Conservation (phyloP, 2,888 invertebrate species). For the Bombylius discolor region DNA sequence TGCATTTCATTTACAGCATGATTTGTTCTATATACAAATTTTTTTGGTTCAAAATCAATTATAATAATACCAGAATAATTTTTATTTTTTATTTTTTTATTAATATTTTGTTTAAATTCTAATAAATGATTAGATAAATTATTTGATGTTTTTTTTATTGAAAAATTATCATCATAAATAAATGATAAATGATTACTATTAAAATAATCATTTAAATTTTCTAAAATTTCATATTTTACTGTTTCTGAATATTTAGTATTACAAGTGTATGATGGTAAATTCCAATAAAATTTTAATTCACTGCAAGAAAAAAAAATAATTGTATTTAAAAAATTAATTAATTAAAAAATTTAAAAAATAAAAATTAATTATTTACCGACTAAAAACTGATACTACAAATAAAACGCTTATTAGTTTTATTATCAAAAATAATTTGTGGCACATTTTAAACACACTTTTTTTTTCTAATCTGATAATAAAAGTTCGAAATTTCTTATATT, state of each 20-base stretch:
- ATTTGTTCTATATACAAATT: slow-evolving; percentile 63
- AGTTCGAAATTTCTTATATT: too few relatives aligned
- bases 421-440: too few relatives aligned
- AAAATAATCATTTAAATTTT: slow-evolving; percentile 52
- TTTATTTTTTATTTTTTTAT: slow-evolving; percentile 46
- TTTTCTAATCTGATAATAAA: too few relatives aligned
- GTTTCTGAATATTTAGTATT: slow-evolving; percentile 41
- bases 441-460: too few relatives aligned
- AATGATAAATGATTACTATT: too few relatives aligned
- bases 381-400: not conserved
- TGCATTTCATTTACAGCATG: slow-evolving; percentile 39
- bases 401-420: too few relatives aligned
- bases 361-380: not conserved
- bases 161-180: slow-evolving; percentile 45
- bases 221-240: slow-evolving; percentile 47
- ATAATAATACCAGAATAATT: slow-evolving; percentile 54
- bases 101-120: slow-evolving; percentile 42
- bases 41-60: slow-evolving; percentile 76
- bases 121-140: slow-evolving; percentile 49
- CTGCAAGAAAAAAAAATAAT: slow-evolving; percentile 9
- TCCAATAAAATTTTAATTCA: slow-evolving; percentile 54
- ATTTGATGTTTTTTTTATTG: slow-evolving; percentile 41
- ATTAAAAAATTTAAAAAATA: too few relatives aligned
- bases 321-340: not conserved
- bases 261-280: slow-evolving; percentile 64